A percentile compares a stretch with the other conserved stretches of the same genome.
phyloP scores from a whole-genome alignment of 1,140 invertebrate genomes.

The Leptestheria dahalacensis region DNA sequence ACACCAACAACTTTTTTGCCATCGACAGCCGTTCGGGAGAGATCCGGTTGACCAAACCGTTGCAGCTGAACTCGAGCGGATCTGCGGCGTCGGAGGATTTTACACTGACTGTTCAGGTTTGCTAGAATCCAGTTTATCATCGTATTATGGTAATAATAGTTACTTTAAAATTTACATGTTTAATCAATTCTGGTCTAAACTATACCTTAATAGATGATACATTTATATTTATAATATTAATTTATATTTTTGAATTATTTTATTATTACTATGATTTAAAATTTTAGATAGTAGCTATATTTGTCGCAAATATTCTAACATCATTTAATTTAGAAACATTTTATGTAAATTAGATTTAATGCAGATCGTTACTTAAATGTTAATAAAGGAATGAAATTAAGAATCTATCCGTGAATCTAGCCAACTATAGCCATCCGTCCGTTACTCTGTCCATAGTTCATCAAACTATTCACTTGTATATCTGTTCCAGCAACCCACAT shows the following conservation, averaged over 20 bases:
- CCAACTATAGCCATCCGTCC: too few species aligned
- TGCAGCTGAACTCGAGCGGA: slow-evolving; percentile 43
- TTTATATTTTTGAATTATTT: not conserved
- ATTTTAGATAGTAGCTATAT: too few species aligned
- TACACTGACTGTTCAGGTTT: slow-evolving; percentile 39
- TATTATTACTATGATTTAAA: not conserved
- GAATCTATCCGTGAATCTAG: too few species aligned
- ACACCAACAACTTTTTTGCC: slow-evolving; percentile 44
- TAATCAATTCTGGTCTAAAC: not conserved
- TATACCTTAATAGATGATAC: not conserved
- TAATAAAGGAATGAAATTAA: not conserved
- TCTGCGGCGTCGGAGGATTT: slow-evolving; percentile 37
- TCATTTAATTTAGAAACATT: not conserved
- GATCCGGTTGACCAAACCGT: slow-evolving; percentile 44
- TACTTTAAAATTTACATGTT: not conserved
- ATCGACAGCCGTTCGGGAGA: slow-evolving; percentile 51
- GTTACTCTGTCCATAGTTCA: too few species aligned
- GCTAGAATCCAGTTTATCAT: too few species aligned
- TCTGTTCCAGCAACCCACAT: too few species aligned
- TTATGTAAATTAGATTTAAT: not conserved
- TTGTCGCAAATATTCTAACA: too few species aligned
- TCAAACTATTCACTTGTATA: too few species aligned
- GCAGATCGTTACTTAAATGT: too few species aligned
- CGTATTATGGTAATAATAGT: not conserved
- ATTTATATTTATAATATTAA: not conserved